Percentiles rank a stretch among this genome's conserved stretches.
phyloP scores from a whole-genome alignment of 2,888 invertebrate species.

The Dimorphilus gyrociliatus region DNA sequence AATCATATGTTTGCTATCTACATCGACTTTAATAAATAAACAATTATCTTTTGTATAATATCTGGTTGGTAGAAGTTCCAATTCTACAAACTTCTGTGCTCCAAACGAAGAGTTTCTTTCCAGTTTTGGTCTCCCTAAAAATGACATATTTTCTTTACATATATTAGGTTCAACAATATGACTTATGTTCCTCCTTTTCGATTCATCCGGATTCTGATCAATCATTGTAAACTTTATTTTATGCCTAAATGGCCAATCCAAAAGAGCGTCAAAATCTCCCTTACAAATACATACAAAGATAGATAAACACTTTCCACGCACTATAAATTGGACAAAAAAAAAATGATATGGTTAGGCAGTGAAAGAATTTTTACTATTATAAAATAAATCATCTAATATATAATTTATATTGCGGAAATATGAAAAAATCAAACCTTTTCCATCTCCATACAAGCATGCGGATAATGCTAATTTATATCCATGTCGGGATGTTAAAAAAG shows the following conservation, averaged over 20 bases:
- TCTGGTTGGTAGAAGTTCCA: constrained; percentile 8
- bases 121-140: constrained; percentile 30
- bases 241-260: constrained; percentile 25
- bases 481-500: constrained; percentile 34
- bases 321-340: constrained; percentile 10
- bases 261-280: constrained; percentile 23
- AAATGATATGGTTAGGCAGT: too few relatives aligned
- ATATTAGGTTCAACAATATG: constrained; percentile 25
- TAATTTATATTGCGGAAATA: too few relatives aligned
- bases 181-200: constrained; percentile 26
- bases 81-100: constrained; percentile 23
- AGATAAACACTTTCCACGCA: constrained; percentile 22
- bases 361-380: too few relatives aligned
- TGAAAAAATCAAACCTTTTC: constrained; percentile 23
- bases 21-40: constrained; percentile 14
- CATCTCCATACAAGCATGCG: constrained; percentile 29
- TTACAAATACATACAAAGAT: constrained; percentile 20
- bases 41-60: constrained; percentile 16
- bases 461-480: constrained; percentile 37
- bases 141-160: constrained; percentile 22
- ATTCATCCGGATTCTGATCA: constrained; percentile 24
- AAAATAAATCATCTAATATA: too few relatives aligned
- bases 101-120: constrained; percentile 37
- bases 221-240: constrained; percentile 21
- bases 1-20: constrained; percentile 14